phyloP scores from a whole-genome alignment of 2,888 invertebrate genomes.

The Ptychoptera contaminata region DNA sequence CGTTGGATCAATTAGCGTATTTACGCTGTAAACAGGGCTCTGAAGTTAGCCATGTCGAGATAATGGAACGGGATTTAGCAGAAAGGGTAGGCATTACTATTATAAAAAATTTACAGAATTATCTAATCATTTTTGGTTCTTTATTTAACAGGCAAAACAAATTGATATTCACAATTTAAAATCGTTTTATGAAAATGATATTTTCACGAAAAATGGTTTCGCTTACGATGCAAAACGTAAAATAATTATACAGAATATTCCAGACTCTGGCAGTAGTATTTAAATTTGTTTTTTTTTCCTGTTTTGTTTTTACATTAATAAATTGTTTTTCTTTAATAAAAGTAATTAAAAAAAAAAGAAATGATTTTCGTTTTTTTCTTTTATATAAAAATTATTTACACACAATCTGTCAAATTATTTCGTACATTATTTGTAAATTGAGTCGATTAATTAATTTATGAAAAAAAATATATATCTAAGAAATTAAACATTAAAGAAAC shows the following conservation, averaged over 20 bases:
- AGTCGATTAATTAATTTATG: no score
- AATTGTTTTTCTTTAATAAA: no score
- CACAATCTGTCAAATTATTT: no score
- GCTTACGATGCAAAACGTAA: constrained; percentile 69
- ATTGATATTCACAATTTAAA: constrained; percentile 79
- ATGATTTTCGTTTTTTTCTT: no score
- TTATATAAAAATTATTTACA: no score
- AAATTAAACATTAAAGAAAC: no score
- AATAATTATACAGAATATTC: constrained; percentile 67
- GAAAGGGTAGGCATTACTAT: constrained; percentile 37
- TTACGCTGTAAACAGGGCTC: constrained; percentile 53
- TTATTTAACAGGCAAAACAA: constrained; percentile 47
- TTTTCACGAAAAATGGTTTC: constrained; percentile 82
- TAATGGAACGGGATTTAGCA: constrained; percentile 67
- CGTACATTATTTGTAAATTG: no score
- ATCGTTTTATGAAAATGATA: constrained; percentile 78
- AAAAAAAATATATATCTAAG: no score
- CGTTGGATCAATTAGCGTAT: constrained; percentile 80
- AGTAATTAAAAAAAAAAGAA: no score
- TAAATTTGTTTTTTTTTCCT: constrained; percentile 22
- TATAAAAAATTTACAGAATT: no score
- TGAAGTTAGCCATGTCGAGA: constrained; percentile 56
- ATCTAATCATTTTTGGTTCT: no score
- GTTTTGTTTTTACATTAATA: constrained; percentile 17
- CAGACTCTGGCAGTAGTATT: constrained; percentile 33